Evolutionary conservation across 2,888 invertebrate species (phyloP), one percentile per base, ranked within the genome.

Genomic region (Aspidiotus rigidus): DNA sequence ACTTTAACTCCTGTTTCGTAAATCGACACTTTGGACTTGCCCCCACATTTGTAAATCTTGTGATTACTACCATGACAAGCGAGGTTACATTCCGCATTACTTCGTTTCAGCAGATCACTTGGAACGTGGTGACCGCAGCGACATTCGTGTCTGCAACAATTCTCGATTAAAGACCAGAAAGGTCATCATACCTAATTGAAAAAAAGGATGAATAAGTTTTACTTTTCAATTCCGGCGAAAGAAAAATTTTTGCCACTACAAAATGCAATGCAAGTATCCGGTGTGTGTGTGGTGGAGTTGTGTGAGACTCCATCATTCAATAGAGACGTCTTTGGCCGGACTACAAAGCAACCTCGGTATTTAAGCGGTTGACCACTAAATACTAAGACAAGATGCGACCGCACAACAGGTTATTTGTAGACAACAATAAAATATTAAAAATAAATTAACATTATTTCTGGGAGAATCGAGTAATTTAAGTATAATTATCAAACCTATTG

Each of bases 11-110:
- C 72, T 56, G 71, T 70, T 44, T 44, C 62, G 62, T 72, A 72
- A 42, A 71, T 61, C 15, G 57, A 59, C 8, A 69, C 40, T 49
- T 42, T 71, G 15, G 70, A 69, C 41, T 62, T 64, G 49, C 72
- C 72, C 40, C 72, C 72, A 42, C 72, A 72, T 9, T 60, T 40
- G 10, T 40, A 39, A 8, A 59, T 39, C 16, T 42, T 17, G 17
- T 62, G 56, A 15, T 44, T 15, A 41, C 63, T 63, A 16, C 72
- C 72, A 49, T 67, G 53, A 67, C 72, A 72, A 54, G 71, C 55
- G 17, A 54, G 60, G 10, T 55, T 11, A n/a, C 72, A 72, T 44
- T 63, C 69, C 1, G 55, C 13, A 40, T 71, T 64, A 41, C 40
- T 56, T 28, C 61, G 60, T 42, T 55, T 54, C 41, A 69, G 15